Evolutionary conservation across 2,113 vertebrate species (phyloP).

Genomic region (Triplophysa dalaica): DNA sequence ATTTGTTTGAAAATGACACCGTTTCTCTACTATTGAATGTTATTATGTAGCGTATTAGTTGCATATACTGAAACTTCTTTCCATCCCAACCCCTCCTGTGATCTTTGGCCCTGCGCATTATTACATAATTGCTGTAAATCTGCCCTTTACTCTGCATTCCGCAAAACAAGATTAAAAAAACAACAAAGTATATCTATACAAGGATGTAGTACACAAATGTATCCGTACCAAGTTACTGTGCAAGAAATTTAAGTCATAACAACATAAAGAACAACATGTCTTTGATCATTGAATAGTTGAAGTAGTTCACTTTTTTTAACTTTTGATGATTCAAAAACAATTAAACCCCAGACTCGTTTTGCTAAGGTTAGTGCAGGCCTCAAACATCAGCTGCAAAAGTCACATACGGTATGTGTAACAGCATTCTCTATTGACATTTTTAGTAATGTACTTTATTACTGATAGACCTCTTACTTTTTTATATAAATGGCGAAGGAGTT

Average conservation of each 20-base stretch:
- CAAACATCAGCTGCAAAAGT: neutral
- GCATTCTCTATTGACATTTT: neutral
- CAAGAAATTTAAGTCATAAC: slow-evolving; percentile 18
- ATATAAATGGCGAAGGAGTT: neutral
- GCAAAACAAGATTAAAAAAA: slow-evolving; percentile 53
- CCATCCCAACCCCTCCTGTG: slow-evolving; percentile 46
- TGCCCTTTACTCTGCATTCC: slow-evolving; percentile 51
- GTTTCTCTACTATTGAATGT: neutral
- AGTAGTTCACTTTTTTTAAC: neutral
- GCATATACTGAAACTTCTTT: slow-evolving; percentile 21
- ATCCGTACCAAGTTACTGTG: slow-evolving; percentile 2
- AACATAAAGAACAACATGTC: neutral
- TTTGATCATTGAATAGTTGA: neutral
- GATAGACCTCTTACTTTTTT: neutral
- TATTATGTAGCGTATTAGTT: slow-evolving; percentile 13
- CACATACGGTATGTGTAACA: no score
- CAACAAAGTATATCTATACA: slow-evolving; percentile 57
- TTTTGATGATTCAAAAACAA: neutral
- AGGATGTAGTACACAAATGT: slow-evolving; percentile 56
- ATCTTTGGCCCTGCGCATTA: slow-evolving; percentile 68
- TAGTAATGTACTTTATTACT: neutral
- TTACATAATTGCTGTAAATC: slow-evolving; percentile 55
- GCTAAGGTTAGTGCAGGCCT: slow-evolving; percentile 5
- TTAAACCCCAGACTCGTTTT: neutral
- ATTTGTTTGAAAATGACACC: neutral